Evolutionary conservation across 2,888 invertebrate species (phyloP).

Genomic region (Andrena minutula): DNA sequence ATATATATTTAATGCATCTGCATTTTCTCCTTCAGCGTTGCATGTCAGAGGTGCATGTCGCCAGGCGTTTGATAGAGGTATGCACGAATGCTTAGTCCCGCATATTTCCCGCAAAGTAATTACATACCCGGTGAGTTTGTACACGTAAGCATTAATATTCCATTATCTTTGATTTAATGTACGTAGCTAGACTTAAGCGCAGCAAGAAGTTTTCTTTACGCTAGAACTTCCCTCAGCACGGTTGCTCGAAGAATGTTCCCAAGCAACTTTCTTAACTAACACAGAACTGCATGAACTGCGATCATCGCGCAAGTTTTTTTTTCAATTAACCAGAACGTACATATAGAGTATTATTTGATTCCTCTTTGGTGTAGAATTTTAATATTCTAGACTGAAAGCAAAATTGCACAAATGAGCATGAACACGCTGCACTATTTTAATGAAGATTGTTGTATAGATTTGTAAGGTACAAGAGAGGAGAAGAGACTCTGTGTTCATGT

Average conservation of each 20-base stretch:
- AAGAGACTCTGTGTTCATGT: neutral
- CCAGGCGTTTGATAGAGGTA: neutral
- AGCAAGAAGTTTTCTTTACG: too few species aligned
- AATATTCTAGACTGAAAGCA: neutral
- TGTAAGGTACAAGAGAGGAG: neutral
- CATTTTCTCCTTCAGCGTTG: constrained; percentile 6
- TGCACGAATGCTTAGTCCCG: constrained; percentile 11
- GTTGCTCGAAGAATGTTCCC: neutral
- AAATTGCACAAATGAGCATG: constrained; percentile 14
- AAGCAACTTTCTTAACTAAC: neutral
- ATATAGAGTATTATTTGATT: neutral
- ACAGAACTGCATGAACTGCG: constrained; percentile 10
- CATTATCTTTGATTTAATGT: neutral
- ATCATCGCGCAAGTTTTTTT: neutral
- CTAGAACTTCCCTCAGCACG: neutral
- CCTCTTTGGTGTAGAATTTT: neutral
- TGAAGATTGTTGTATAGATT: too few species aligned
- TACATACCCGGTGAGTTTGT: neutral
- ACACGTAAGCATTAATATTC: neutral
- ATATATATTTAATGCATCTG: neutral
- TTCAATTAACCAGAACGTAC: neutral
- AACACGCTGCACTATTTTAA: neutral
- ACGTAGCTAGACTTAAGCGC: neutral
- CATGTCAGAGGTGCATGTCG: neutral
- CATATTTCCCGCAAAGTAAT: constrained; percentile 9